Evolutionary conservation across 2,113 vertebrate species (phyloP).

Genomic region (Cephalopterus ornatus): DNA sequence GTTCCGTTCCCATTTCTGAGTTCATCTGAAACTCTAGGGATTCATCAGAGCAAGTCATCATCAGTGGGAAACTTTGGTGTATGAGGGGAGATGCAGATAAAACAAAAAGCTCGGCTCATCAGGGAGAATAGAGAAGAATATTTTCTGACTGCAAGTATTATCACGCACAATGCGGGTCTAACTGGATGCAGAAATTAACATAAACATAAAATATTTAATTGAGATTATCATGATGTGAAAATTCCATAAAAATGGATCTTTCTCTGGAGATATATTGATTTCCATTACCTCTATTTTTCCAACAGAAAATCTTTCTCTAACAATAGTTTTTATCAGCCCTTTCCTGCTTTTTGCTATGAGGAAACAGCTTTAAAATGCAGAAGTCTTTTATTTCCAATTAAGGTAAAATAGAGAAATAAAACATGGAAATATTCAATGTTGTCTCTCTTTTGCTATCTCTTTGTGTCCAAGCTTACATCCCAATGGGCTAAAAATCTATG

Average conservation of each 20-base stretch:
- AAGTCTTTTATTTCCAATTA: background rate
- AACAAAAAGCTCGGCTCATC: background rate
- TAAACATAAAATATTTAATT: background rate
- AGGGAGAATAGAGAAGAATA: background rate
- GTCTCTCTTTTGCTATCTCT: background rate
- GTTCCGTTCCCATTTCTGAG: background rate
- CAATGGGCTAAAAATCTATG: background rate
- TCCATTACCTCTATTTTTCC: background rate
- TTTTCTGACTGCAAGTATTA: background rate
- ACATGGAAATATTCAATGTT: background rate
- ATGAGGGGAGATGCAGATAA: background rate
- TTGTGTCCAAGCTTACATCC: background rate
- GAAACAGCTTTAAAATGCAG: background rate
- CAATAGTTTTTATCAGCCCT: background rate
- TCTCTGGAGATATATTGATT: background rate
- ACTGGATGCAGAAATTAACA: background rate
- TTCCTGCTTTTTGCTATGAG: background rate
- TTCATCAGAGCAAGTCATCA: background rate
- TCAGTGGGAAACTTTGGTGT: background rate
- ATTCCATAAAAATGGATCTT: background rate
- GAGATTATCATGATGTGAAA: background rate
- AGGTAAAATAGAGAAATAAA: background rate
- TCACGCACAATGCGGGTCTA: background rate
- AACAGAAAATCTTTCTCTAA: background rate
- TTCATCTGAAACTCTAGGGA: background rate